Evolutionary conservation across 2,888 invertebrate genomes (phyloP).

Genomic region (Epiperipatus broadwayi): DNA sequence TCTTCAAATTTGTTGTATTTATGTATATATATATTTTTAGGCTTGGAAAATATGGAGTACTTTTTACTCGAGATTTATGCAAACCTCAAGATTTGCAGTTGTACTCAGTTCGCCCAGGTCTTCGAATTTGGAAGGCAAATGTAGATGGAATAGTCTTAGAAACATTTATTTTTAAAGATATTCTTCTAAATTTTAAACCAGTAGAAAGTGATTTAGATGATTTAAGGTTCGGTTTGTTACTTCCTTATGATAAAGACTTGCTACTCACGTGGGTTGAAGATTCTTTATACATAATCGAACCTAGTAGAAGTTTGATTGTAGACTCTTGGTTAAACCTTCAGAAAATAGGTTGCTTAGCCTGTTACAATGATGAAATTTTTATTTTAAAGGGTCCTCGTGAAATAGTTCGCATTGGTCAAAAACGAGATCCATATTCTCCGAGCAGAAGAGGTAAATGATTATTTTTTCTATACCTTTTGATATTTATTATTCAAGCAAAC

Average conservation of each 20-base stretch:
- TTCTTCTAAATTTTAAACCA: constrained; percentile 18
- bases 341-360: constrained; percentile 26
- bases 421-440: too few relatives aligned
- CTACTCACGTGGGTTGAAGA: constrained; percentile 53
- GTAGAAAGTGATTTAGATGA: constrained; percentile 27
- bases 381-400: constrained; percentile 58
- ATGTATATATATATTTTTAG: constrained; percentile 29
- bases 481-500: too few relatives aligned
- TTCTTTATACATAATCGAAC: constrained; percentile 52
- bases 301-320: constrained; percentile 43
- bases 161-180: constrained; percentile 59
- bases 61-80: constrained; percentile 36
- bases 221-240: constrained; percentile 42
- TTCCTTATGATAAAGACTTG: constrained; percentile 47
- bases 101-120: constrained; percentile 60
- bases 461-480: too few relatives aligned
- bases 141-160: constrained; percentile 53
- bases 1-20: too few relatives aligned
- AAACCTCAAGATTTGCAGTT: constrained; percentile 36
- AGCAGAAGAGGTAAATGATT: too few relatives aligned
- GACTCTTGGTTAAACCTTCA: constrained; percentile 41
- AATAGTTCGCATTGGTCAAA: constrained; percentile 51
- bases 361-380: constrained; percentile 40
- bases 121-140: constrained; percentile 64
- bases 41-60: constrained; percentile 43